Evolutionary conservation across 2,888 invertebrate genomes (phyloP).

Genomic region (Rhagonycha fulva): DNA sequence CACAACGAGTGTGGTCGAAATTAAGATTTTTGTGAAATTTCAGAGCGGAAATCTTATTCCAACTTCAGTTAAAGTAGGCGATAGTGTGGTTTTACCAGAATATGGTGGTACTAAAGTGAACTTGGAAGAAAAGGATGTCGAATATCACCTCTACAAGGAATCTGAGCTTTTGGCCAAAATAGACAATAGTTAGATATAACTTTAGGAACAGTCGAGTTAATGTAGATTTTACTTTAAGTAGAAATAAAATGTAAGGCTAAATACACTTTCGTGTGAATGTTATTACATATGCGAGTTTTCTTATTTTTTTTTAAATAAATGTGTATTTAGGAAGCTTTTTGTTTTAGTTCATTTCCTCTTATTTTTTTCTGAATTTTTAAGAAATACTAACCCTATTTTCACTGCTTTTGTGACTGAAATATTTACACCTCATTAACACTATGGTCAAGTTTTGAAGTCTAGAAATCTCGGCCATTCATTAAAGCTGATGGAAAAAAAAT

Average conservation of each 20-base stretch:
- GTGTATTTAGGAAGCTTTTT: background rate
- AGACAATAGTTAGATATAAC: conserved; percentile 55
- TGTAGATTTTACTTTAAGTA: background rate
- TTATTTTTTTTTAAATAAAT: background rate
- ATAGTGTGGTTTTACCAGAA: conserved; percentile 94
- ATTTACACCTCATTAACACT: no score
- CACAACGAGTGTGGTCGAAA: background rate
- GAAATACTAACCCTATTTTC: background rate
- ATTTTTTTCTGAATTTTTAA: background rate
- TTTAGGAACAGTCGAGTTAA: background rate
- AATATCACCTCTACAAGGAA: conserved; percentile 93
- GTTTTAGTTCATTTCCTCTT: background rate
- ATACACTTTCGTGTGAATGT: background rate
- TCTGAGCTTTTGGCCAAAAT: conserved; percentile 94
- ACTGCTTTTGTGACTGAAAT: no score
- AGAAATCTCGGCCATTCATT: no score
- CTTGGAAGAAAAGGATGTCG: conserved; percentile 81
- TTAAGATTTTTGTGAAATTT: conserved; percentile 39
- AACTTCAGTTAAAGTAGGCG: conserved; percentile 85
- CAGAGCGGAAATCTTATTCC: conserved; percentile 83
- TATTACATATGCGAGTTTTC: background rate
- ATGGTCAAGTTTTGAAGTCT: no score
- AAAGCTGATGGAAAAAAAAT: no score
- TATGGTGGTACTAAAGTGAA: conserved; percentile 97
- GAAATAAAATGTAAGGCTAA: background rate